Base-by-base conservation (phyloP, 2,113 vertebrate species). In the Microcebus ravelobensis region DNA sequence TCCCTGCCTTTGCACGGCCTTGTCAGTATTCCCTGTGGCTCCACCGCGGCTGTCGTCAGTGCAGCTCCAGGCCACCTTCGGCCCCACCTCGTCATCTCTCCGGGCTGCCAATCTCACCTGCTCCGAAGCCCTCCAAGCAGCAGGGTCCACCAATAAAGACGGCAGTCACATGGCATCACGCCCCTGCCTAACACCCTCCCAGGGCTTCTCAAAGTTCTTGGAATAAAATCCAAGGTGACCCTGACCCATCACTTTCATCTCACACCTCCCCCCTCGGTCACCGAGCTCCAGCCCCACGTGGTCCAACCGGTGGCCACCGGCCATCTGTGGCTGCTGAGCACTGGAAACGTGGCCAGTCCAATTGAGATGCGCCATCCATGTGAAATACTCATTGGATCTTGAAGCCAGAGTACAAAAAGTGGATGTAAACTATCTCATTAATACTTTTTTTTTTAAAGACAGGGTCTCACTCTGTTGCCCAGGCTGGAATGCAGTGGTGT, bases 11-110 rank as follows among this genome's bases (percentile, higher is more conserved):
- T n/a, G 31, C 67, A 6, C 0, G 0, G 73, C 45, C 14, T 36
- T 42, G 20, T n/a, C 81, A 12, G 71, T 3, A 10, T 80, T 67
- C 36, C 82, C 71, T n/a, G 65, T 12, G 48, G 34, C 63, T 50
- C 71, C 20, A 4, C 10, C 0, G 6, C 1, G 7, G 63, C 77
- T 36, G 5, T 27, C 29, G 4, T 14, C 14, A 18, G 5, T 1
- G 2, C 55, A 36, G 70, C 27, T 31, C 50, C 48, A 18, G 63
- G 83, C 39, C 67, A 57, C 82, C 42, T 27, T 23, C 2, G 1
- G 74, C 17, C 71, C 50, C 3, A 34, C 59, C 36, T 29, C 42
- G 50, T 9, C 4, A 0, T n/a, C 8, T 27, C 29, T 34, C 65
- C 13, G 2, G 8, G 45, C 57, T 57, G 50, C 65, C 39, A 17